These are phyloP conservation scores for Champsocephalus esox DNA, from an alignment of 2,797 vertebrate genomes.

Conservation along the genomic window DNA sequence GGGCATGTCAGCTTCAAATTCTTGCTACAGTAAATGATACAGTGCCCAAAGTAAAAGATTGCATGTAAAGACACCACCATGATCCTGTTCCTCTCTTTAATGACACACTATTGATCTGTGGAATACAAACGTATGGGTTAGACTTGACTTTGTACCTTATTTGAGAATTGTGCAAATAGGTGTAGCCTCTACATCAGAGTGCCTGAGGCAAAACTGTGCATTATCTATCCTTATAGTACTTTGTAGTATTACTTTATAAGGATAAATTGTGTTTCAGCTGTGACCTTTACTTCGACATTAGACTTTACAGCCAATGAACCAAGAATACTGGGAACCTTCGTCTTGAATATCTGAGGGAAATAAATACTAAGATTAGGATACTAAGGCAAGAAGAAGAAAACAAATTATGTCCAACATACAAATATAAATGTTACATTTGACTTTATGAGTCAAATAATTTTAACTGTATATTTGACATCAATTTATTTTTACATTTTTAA, in stretches of 20 bases:
- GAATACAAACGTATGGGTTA: background rate
- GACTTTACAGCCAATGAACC: background rate
- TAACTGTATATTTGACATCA: too few relatives aligned
- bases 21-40: slow-evolving; percentile 26
- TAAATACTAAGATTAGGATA: background rate
- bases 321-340: background rate
- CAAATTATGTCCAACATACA: background rate
- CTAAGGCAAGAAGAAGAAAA: background rate
- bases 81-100: background rate
- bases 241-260: too few relatives aligned
- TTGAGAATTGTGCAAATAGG: background rate
- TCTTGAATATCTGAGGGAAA: background rate
- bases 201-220: background rate
- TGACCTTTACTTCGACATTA: background rate
- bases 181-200: slow-evolving; percentile 1
- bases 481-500: background rate
- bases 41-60: background rate
- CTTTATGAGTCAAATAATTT: too few relatives aligned
- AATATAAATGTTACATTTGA: background rate
- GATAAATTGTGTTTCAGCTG: too few relatives aligned
- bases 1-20: slow-evolving; percentile 18
- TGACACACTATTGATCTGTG: background rate
- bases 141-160: background rate
- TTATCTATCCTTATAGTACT: background rate
- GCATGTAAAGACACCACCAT: background rate